phyloP scores from a whole-genome alignment of 2,797 vertebrate species.

The Cossypha heuglini region DNA sequence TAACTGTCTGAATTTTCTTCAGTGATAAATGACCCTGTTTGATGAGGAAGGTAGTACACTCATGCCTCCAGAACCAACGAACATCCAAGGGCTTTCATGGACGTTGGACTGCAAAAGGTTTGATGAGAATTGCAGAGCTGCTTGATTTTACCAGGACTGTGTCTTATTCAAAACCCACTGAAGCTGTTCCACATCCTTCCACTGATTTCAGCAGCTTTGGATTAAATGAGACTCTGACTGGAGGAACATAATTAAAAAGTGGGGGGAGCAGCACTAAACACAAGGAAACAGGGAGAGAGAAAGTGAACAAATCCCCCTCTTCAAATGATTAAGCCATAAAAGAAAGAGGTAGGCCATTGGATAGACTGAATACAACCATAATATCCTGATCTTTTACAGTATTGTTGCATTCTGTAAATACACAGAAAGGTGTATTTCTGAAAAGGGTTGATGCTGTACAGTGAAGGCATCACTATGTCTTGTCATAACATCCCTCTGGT shows the following conservation, averaged over 20 bases:
- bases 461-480: not conserved
- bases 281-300: accelerated
- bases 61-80: not conserved
- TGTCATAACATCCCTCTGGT: not conserved
- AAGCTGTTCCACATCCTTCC: not conserved
- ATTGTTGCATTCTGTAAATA: not conserved
- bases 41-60: not conserved
- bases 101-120: not conserved
- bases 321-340: not conserved
- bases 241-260: not conserved
- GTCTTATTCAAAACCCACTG: not conserved
- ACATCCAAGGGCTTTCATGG: not conserved
- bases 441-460: not conserved
- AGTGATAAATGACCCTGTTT: not conserved
- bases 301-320: not conserved
- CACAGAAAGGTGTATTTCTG: not conserved
- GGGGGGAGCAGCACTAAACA: not conserved
- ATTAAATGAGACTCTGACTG: not conserved
- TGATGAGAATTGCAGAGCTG: not conserved
- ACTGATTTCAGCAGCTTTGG: not conserved
- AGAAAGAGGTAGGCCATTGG: not conserved
- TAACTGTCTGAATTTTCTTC: not conserved
- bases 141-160: not conserved
- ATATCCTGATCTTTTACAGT: not conserved
- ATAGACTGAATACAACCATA: not conserved